Base-by-base conservation (phyloP, 2,888 invertebrate genomes). In the Sycophila texana region DNA sequence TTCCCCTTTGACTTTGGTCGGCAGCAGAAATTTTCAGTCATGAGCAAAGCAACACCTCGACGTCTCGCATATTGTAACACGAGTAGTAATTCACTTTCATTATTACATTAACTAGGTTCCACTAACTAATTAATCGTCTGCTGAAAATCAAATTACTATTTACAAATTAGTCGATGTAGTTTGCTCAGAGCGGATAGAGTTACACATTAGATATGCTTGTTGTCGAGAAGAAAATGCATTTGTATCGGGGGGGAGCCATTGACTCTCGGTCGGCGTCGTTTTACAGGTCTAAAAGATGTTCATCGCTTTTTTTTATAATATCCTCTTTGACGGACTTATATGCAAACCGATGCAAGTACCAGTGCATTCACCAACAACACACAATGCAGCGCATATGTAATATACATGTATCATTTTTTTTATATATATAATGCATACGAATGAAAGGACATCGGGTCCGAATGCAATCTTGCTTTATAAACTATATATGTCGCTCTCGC, bases 381-480 rank as follows among this genome's bases (percentile, higher is more conserved):
- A 73, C 74, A 81, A 74, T 74, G 67, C 58, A 77, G 71, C 77
- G 74, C 81, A 81, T 78, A 76, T 81, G 65, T 77, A 81, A 79
- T 81, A 79, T 81, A 81, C 79, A 81, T 77, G 66, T 80, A 82
- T 82, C 74, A 80, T 77, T 80, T 79, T 79, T 77, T 80, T 77
- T 79, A 78, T 81, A 81, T 81, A 81, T 74, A 77, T 81, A 81
- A 79, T 80, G 73, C 82, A 78, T 80, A 82, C 74, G 72, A 82
- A 83, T 78, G 80, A 80, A 82, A 80, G 77, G 82, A 81, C 79
- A 79, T 82, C 39, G 39, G 61, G 82, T 84, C 84, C 84, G 84
- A 85, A 85, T 85, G 84, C 84, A 85, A 85, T 83, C 82, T 85
- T 85, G 84, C 84, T 82, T 85, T 84, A 79, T 74, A 77, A 68